A percentile compares a stretch with the other conserved stretches of the same genome.
Conservation (phyloP, 2,113 vertebrate genomes). For the Pampusana beccarii region DNA sequence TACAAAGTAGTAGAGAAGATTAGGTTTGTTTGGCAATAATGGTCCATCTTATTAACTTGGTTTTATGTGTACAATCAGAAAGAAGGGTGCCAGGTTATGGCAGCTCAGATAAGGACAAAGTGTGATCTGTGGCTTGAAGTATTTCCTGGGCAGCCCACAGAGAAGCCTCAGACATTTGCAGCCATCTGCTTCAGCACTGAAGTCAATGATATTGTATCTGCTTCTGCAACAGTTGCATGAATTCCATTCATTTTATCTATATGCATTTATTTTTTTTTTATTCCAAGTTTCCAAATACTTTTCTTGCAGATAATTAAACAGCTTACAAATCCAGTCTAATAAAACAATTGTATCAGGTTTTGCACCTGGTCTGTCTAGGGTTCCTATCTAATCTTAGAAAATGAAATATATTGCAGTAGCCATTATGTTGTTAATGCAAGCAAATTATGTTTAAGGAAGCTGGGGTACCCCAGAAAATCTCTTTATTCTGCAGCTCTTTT, state of each 20-base stretch:
- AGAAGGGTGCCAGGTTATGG: not conserved
- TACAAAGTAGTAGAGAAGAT: not conserved
- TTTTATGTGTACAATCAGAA: not conserved
- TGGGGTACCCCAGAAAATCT: not conserved
- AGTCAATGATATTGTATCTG: not conserved
- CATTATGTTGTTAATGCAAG: conserved; percentile 28
- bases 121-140: not conserved
- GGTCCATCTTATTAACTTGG: not conserved
- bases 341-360: not conserved
- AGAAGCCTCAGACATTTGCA: not conserved
- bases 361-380: not conserved
- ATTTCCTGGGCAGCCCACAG: not conserved
- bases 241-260: not conserved
- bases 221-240: not conserved
- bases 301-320: not conserved
- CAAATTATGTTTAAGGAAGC: not conserved
- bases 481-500: conserved; percentile 12
- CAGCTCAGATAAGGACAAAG: not conserved
- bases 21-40: not conserved
- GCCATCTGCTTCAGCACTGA: not conserved
- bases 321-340: not conserved
- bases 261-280: not conserved
- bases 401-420: not conserved
- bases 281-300: not conserved
- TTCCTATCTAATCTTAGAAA: conserved; percentile 3